Evolutionary conservation across 2,888 invertebrate genomes (phyloP), one percentile per base, ranked within the genome.

Genomic region (Platynereis dumerilii): DNA sequence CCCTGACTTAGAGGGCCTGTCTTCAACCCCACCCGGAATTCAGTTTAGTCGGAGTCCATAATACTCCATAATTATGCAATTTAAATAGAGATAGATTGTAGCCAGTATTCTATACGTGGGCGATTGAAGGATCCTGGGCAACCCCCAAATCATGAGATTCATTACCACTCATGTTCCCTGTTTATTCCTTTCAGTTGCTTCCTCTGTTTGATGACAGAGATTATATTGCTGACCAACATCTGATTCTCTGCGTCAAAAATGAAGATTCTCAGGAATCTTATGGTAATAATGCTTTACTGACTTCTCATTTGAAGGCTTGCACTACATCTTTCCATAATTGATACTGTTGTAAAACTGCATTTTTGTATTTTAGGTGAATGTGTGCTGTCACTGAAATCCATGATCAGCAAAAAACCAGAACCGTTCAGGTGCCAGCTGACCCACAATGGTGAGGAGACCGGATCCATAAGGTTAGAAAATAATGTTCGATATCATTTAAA

Each of bases 141-240:
- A n/a, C n/a, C n/a, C n/a, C n/a, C n/a, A n/a, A n/a, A n/a, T n/a
- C n/a, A n/a, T n/a, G n/a, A n/a, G n/a, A n/a, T n/a, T n/a, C n/a
- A n/a, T n/a, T n/a, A n/a, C n/a, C n/a, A n/a, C n/a, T n/a, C n/a
- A n/a, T n/a, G n/a, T n/a, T n/a, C n/a, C n/a, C n/a, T n/a, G n/a
- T n/a, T n/a, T n/a, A n/a, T 7, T 53, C n/a, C 2, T 65, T 73
- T 0, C 68, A 82, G 80, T 67, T 83, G 70, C 70, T 73, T 34
- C 83, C 82, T n/a, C 68, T 82, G 63, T 78, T 81, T 73, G 78
- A 78, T 56, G 81, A 83, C 69, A 71, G 73, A 39, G 79, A 78
- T 20, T 82, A 76, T 58, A 71, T 83, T 20, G 80, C 81, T 57
- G 82, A 82, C 54, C 82, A 82, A 68, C 82, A 83, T 70, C 71